Conservation (phyloP, 2,797 vertebrate species). For the Nyctalus aviator region DNA sequence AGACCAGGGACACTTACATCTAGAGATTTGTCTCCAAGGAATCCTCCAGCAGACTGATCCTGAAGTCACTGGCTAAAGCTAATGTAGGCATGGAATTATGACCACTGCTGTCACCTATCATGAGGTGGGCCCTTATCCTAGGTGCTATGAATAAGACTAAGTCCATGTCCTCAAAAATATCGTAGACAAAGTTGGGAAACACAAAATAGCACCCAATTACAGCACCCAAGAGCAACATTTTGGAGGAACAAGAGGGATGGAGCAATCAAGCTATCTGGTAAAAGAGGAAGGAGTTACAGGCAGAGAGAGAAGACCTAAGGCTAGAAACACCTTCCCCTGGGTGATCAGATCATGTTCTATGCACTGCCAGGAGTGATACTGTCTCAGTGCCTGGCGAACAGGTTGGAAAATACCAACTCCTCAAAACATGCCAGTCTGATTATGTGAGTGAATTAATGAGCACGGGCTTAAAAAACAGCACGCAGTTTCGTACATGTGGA, state of each 20-base stretch:
- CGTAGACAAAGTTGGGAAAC: neutral
- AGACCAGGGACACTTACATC: neutral
- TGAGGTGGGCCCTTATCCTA: neutral
- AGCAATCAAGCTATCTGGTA: neutral
- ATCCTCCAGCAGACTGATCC: neutral
- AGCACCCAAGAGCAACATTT: neutral
- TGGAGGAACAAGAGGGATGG: neutral
- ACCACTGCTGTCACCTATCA: too few relatives aligned
- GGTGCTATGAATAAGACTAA: neutral
- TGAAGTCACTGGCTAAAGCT: neutral
- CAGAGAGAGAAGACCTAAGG: neutral
- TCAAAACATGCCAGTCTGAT: neutral
- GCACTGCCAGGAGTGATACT: neutral
- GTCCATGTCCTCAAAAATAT: neutral
- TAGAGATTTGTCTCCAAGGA: neutral
- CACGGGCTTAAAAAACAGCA: neutral
- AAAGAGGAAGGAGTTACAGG: neutral
- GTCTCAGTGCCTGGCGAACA: neutral
- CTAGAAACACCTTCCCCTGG: neutral
- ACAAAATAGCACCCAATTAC: neutral
- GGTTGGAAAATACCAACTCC: neutral
- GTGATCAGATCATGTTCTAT: neutral
- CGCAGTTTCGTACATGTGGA: neutral
- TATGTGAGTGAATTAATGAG: constrained; percentile 20
- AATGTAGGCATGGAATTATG: neutral